Base-by-base conservation (phyloP, 2,113 vertebrate genomes). In the Pachycephala philippinensis region DNA sequence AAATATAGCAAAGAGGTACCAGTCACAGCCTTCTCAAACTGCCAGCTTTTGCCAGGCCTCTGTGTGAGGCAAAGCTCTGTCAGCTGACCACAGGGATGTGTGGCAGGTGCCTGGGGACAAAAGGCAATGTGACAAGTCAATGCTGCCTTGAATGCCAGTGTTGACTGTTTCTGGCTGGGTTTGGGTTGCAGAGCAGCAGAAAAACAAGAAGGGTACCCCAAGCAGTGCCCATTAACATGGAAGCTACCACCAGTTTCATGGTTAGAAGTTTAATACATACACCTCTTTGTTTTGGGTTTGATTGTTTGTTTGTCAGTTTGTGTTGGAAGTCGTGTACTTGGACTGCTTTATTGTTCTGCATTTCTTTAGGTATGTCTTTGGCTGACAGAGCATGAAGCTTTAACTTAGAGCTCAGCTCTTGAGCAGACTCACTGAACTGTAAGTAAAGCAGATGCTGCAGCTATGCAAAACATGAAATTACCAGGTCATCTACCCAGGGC, bases 151-250 rank as follows among this genome's bases (percentile, higher is more conserved):
- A 84, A 53, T 12, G 24, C 17, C 2, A 2, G 12, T 2, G 1
- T 35, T 44, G 30, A 40, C 35, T 45, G 4, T 13, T 70, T 44
- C 47, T 85, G 47, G 9, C 30, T 65, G 16, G 6, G 10, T 80
- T 65, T 84, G 26, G 18, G 13, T 16, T 49, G 63, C 59, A 84
- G 33, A 87, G 17, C 45, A 70, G 42, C 22, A 78, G 57, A 40
- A 61, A 87, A 84, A n/a, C 8, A 59, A 82, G 45, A 57, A 53
- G 12, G 11, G 24, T 10, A 75, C 9, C 9, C 11, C 27, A 64
- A 39, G 11, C 1, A 2, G 8, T 42, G 30, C 13, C 18, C 0
- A 1, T 39, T 74, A 45, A 11, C 20, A 35, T 2, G 3, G 68
- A 70, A 77, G 31, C 5, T 66, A 30, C 5, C 4, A 10, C 5